A percentile compares a stretch with the other conserved stretches of the same genome.
Evolutionary conservation across 1,140 invertebrate genomes (phyloP).

Genomic region (Formica selysi): DNA sequence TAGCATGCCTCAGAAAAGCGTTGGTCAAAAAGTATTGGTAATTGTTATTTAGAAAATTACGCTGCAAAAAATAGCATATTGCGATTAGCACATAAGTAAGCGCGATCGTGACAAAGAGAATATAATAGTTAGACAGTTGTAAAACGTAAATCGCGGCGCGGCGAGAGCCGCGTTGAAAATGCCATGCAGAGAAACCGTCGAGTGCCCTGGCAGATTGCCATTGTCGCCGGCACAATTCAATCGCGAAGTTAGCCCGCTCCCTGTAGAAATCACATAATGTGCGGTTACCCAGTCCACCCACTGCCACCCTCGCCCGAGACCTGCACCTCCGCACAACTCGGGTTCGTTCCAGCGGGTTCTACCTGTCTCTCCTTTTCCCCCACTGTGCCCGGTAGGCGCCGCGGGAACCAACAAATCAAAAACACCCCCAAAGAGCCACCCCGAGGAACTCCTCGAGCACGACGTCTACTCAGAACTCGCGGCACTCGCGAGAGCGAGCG

Average conservation of each 20-base stretch:
- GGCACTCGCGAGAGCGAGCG: constrained; percentile 73
- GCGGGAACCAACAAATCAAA: constrained; percentile 85
- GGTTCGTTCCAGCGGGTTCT: constrained; percentile 26
- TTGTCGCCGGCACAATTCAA: constrained; percentile 85
- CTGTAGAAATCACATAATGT: constrained; percentile 86
- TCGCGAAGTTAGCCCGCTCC: constrained; percentile 85
- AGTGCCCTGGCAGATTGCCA: constrained; percentile 83
- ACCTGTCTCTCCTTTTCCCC: constrained; percentile 26
- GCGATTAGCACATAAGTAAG: no score
- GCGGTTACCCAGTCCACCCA: constrained; percentile 80
- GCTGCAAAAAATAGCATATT: neutral
- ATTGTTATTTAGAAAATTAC: neutral
- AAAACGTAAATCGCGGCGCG: constrained; percentile 35
- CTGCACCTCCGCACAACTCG: constrained; percentile 13
- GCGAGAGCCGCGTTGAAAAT: constrained; percentile 73
- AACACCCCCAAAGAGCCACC: constrained; percentile 82
- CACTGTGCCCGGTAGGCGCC: constrained; percentile 48
- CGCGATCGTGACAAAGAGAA: constrained; percentile 6
- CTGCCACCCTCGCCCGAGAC: constrained; percentile 30
- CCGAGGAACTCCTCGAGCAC: constrained; percentile 70
- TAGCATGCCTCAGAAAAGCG: neutral
- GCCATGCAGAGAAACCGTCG: constrained; percentile 72
- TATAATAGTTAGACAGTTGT: constrained; percentile 18
- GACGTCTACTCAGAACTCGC: constrained; percentile 67
- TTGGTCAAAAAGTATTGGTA: neutral